Base-by-base conservation (phyloP, 30 jellyfish, hydroid and myxozoan genomes). In the Cassiopea xamachana region DNA sequence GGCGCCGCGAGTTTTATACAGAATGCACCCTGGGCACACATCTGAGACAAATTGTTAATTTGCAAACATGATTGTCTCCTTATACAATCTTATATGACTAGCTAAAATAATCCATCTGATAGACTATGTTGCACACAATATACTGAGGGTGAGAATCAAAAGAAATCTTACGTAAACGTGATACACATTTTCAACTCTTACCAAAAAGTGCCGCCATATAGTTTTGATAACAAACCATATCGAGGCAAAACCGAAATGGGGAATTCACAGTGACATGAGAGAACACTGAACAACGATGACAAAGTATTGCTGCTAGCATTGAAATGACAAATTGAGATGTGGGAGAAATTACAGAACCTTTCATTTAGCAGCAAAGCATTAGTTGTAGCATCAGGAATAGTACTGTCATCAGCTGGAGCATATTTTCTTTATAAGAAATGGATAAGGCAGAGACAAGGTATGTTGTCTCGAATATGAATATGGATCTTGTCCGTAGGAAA, bases 311-410 rank as follows among this genome's bases (percentile, higher is more conserved):
- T 27, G 39, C 39, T 27, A 27, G 39, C 39, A 27, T 27, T 27
- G 39, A 27, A 27, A 27, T 27, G 39, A 27, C 39, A 27, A 27
- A 27, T 27, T 27, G 39, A 2, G 60, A 49, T 43, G 16, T 71
- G 71, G 92, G 94, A 87, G 39, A 62, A 87, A 51, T 17, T 77
- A 7, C 77, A 45, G 46, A 69, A 69, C 62, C 74, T 87, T 48
- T 62, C 89, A 8, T 14, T 51, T 8, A n/a, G 83, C 48, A 59
- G 55, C 1, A 87, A 87, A 77, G 76, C 89, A 2, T 69, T 87
- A 16, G 55, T 87, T 12, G 61, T 48, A n/a, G 82, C 94, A 16
- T 59, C 94, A 60, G 94, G 94, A 10, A 27, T 87, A 14, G 84
- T 50, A 14, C 62, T 78, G 39, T 50, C 75, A 1, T 76, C 94